phyloP scores from a whole-genome alignment of 2,888 invertebrate species.

The Cynaeus angustus region DNA sequence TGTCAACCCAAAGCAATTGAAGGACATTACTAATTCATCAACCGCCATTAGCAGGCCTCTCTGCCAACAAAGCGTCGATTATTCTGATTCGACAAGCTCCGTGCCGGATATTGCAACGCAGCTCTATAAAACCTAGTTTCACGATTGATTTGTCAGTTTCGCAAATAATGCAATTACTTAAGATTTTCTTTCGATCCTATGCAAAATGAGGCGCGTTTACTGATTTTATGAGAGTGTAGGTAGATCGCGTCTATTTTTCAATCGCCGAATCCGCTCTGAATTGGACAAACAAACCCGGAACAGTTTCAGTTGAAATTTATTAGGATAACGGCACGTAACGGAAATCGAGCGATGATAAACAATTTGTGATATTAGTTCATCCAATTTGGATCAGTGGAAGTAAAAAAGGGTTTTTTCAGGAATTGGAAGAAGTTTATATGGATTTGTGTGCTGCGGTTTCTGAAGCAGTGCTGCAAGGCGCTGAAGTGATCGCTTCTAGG shows the following conservation, averaged over 20 bases:
- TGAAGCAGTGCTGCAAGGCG: conserved; percentile 90
- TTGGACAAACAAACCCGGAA: conserved; percentile 26
- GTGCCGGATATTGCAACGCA: conserved; percentile 33
- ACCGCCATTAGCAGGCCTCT: conserved; percentile 58
- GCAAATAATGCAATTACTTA: conserved; percentile 19
- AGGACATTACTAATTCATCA: conserved; percentile 58
- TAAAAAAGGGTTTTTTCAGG: conserved; percentile 74
- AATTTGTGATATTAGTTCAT: conserved; percentile 9
- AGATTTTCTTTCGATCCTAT: conserved; percentile 13
- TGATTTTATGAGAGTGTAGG: conserved; percentile 4
- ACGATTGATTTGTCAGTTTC: conserved; percentile 12
- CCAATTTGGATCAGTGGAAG: not conserved
- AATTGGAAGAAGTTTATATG: conserved; percentile 93
- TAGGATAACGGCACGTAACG: conserved; percentile 8
- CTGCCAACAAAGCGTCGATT: conserved; percentile 53
- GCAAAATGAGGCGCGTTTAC: conserved; percentile 8
- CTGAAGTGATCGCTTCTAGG: conserved; percentile 88
- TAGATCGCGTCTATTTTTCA: conserved; percentile 2
- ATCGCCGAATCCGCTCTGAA: conserved; percentile 7
- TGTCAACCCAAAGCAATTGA: conserved; percentile 51
- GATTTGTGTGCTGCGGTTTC: conserved; percentile 91
- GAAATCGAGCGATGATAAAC: conserved; percentile 6
- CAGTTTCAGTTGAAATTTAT: conserved; percentile 15
- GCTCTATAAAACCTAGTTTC: conserved; percentile 21
- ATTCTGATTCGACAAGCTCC: conserved; percentile 52